Conservation (phyloP, 23 tunicate species). For the Diplosoma virens region DNA sequence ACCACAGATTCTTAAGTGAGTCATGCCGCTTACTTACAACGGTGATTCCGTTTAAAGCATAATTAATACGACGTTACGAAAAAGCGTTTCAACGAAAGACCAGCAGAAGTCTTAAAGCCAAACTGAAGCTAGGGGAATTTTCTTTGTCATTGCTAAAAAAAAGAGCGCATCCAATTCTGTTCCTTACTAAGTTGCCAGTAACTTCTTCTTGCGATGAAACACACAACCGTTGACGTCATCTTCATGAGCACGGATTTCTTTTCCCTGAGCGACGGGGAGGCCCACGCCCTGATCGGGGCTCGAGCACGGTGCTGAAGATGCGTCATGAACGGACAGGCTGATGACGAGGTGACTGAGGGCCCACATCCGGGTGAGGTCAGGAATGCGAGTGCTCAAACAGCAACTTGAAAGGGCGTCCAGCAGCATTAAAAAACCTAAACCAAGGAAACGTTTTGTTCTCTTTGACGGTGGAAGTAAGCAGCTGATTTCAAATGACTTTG, state of each 20-base stretch:
- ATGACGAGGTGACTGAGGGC: slow-evolving; percentile 56
- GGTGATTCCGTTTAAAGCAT: no score
- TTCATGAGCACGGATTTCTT: slow-evolving; percentile 55
- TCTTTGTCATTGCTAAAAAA: no score
- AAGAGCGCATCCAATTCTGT: no score
- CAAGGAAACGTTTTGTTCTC: no score
- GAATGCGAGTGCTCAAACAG: slow-evolving; percentile 55
- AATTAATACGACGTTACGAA: no score
- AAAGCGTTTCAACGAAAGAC: no score
- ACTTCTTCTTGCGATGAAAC: slow-evolving; percentile 53
- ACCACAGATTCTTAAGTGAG: no score
- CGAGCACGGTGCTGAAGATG: background rate
- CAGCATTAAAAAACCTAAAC: slow-evolving; percentile 50
- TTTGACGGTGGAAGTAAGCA: no score
- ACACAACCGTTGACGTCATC: slow-evolving; percentile 18
- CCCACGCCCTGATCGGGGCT: slow-evolving; percentile 23
- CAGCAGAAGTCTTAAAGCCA: no score
- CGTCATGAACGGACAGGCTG: slow-evolving; percentile 35
- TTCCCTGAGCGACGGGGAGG: slow-evolving; percentile 34
- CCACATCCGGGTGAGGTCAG: slow-evolving; percentile 54
- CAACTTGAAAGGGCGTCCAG: slow-evolving; percentile 80
- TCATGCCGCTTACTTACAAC: no score
- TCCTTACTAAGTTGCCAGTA: slow-evolving; percentile 67
- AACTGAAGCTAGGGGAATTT: no score
- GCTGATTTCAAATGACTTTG: no score